A percentile compares a stretch with the other conserved stretches of the same genome.
Evolutionary conservation across 2,113 vertebrate genomes (phyloP).

Genomic region (Tautogolabrus adspersus): DNA sequence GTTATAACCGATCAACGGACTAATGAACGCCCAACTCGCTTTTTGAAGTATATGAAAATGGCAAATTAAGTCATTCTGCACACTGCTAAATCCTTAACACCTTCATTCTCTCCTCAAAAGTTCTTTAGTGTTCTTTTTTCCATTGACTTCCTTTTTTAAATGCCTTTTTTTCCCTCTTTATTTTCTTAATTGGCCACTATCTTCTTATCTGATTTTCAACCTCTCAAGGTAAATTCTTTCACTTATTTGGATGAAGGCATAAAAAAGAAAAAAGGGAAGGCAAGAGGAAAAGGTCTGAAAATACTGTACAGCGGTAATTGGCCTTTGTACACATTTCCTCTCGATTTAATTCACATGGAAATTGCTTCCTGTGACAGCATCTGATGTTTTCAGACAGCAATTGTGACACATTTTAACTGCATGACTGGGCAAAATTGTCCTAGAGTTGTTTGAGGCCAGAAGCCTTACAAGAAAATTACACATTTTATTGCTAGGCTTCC

Average conservation of each 20-base stretch:
- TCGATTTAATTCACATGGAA: constrained; percentile 37
- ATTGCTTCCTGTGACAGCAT: constrained; percentile 35
- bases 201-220: not conserved
- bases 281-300: not conserved
- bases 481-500: constrained; percentile 16
- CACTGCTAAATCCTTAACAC: too few species aligned
- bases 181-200: not conserved
- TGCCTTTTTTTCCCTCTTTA: not conserved
- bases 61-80: too few species aligned
- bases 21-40: too few species aligned
- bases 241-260: constrained; percentile 31
- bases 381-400: constrained; percentile 52
- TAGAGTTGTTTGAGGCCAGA: constrained; percentile 36
- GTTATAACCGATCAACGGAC: too few species aligned
- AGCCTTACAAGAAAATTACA: constrained; percentile 21
- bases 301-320: constrained; percentile 36
- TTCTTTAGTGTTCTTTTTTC: not conserved
- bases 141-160: not conserved
- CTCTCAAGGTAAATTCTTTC: not conserved
- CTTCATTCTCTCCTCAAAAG: too few species aligned
- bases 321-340: constrained; percentile 22
- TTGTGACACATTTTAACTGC: constrained; percentile 45
- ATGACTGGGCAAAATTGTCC: constrained; percentile 45
- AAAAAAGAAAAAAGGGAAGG: constrained; percentile 16
- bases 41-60: too few species aligned